Base-by-base conservation (phyloP, 2,888 invertebrate species). In the Euplexia lucipara region DNA sequence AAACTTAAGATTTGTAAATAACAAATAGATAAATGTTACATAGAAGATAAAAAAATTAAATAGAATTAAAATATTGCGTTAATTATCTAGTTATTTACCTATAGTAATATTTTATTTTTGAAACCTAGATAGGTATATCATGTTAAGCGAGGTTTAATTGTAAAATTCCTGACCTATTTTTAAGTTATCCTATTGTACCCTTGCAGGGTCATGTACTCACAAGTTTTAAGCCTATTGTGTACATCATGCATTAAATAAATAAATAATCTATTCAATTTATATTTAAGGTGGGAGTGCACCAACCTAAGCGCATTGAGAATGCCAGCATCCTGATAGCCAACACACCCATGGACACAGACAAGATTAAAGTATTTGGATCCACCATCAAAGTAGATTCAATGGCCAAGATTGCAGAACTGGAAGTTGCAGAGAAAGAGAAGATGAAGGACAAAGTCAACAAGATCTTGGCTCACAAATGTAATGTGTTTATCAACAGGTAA, bases 301-400 rank as follows among this genome's bases (percentile, higher is more conserved):
- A 99, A 91, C 99, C 99, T 0, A 98, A 99, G 89, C 96, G 97
- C 80, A 96, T 99, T 78, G 98, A 99, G 88, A 99, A 99, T 87
- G 99, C 99, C 1, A 98, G 97, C 88, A 99, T 99, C 87, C 96
- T 99, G 26, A 98, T 99, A 84, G 99, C 99, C 12, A 99, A 99
- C 91, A 99, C 99, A 10, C 99, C 99, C 0, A 99, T 99, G 99
- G 99, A 99, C 95, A 99, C 99, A 0, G 99, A 99, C 89, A 99
- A 99, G 95, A 99, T 99, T 81, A 99, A 99, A 96, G 97, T 99
- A 22, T 99, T 99, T 93, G 99, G 99, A 47, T 99, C 99, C 44
- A 97, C 98, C 76, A 99, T 98, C 78, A 97, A 98, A 86, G 98
- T 98, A 0, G 98, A 98, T 90, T 98, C 98, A 0, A 97, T 98